phyloP scores from a whole-genome alignment of 2,888 invertebrate genomes.

The Apoda limacodes region DNA sequence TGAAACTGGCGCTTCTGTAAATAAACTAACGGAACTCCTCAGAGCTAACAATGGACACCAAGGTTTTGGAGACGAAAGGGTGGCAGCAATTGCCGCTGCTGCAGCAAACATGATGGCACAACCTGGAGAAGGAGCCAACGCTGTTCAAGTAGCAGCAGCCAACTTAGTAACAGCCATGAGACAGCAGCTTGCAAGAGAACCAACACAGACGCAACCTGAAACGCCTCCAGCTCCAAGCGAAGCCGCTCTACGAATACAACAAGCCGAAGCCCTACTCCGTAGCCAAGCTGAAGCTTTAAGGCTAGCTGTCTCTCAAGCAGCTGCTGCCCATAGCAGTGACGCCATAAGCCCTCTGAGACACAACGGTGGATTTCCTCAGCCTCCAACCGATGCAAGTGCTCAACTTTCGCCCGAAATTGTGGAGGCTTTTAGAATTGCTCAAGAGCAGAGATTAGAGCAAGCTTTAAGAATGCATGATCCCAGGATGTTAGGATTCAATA shows the following conservation, averaged over 20 bases:
- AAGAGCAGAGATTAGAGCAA: constrained; percentile 85
- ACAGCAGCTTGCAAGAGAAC: constrained; percentile 66
- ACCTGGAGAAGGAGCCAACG: constrained; percentile 71
- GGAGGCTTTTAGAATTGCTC: constrained; percentile 77
- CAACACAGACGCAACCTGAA: constrained; percentile 74
- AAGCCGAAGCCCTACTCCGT: constrained; percentile 83
- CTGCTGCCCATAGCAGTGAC: constrained; percentile 63
- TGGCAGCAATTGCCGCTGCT: constrained; percentile 79
- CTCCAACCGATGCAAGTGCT: constrained; percentile 50
- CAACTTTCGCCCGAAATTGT: constrained; percentile 78
- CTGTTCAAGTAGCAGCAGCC: constrained; percentile 79
- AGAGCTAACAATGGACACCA: constrained; percentile 76
- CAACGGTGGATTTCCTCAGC: constrained; percentile 58
- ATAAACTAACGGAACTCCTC: constrained; percentile 70
- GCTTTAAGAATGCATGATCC: constrained; percentile 86
- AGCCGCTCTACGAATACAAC: constrained; percentile 77
- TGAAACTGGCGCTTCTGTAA: constrained; percentile 75
- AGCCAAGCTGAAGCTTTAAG: constrained; percentile 89
- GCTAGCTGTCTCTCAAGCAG: constrained; percentile 81
- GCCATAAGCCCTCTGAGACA: constrained; percentile 53
- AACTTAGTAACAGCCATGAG: constrained; percentile 84
- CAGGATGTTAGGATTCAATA: constrained; percentile 81
- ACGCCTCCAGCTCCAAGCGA: constrained; percentile 86
- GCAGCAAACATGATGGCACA: constrained; percentile 73
- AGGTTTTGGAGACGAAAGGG: constrained; percentile 74